Base-by-base conservation (phyloP, 2,888 invertebrate genomes). In the Galeruca laticollis region DNA sequence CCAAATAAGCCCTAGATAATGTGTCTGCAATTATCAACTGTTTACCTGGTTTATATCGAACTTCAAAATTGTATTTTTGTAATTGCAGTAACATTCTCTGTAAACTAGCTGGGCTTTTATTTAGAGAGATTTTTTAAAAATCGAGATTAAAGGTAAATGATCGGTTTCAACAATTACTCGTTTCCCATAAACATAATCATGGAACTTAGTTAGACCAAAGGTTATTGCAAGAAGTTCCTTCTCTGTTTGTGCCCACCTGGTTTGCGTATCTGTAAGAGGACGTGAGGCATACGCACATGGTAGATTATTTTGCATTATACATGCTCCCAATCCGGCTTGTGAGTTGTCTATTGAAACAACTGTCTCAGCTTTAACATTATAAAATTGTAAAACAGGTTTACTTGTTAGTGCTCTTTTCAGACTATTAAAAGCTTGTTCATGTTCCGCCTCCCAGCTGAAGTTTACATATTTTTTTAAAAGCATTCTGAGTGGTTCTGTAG, bases 301-400 rank as follows among this genome's bases (percentile, higher is more conserved):
- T 10, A 35, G 10, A 35, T 35, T 35, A 35, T 15, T 80, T 40
- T 62, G 60, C 5, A 60, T 40, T 43, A 40, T 21, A 18, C 57
- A 69, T 33, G 75, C 72, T 20, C 77, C 78, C 21, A 75, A 43
- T n/a, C 70, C 73, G 40, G 69, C 68, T 63, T 70, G 54, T 49
- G 71, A 72, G 20, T 73, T 71, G 70, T 78, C 78, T 40, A 75
- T 73, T 43, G 73, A 71, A 33, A 78, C 52, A n/a, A 65, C 63
- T 13, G 69, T 63, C 37, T 54, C 31, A 60, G 65, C 60, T 37
- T 73, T n/a, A n/a, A n/a, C n/a, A n/a, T n/a, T n/a, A n/a, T n/a
- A n/a, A n/a, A n/a, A n/a, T n/a, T n/a, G n/a, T 66, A 47, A 49
- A 31, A 69, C 47, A 11, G 75, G 71, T 15, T 35, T 59, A 18